Percentiles rank a stretch among this genome's conserved stretches.
Conservation (phyloP, 2,113 vertebrate genomes). For the Ochotona princeps region DNA sequence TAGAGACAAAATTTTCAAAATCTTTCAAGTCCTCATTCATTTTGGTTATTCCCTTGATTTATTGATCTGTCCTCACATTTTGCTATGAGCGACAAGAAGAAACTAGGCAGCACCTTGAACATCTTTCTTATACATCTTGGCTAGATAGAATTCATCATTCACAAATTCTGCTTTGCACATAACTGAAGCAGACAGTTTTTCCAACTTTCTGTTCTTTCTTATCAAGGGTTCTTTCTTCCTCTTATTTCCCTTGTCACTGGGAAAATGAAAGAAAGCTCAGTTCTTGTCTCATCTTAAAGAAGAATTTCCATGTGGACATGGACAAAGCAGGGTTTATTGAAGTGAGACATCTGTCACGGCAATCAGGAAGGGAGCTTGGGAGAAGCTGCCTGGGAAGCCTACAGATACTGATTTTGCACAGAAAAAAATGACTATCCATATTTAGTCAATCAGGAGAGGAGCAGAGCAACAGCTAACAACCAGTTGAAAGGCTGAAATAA, state of each 20-base stretch:
- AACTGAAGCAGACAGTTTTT: not conserved
- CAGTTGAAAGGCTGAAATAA: too few species aligned
- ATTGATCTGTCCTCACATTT: constrained; percentile 31
- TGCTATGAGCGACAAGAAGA: constrained; percentile 6
- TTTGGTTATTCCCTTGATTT: constrained; percentile 7
- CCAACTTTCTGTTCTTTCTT: not conserved
- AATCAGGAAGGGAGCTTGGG: too few species aligned
- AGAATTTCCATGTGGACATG: too few species aligned
- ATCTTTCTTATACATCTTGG: not conserved
- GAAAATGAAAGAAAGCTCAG: too few species aligned
- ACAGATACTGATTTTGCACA: too few species aligned
- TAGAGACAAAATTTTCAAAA: constrained; percentile 37
- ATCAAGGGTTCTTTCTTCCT: not conserved
- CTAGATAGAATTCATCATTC: constrained; percentile 4
- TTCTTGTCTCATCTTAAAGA: too few species aligned
- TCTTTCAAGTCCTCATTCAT: not conserved
- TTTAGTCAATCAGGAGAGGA: too few species aligned
- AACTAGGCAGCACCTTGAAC: not conserved
- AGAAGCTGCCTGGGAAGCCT: too few species aligned
- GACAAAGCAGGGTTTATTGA: too few species aligned
- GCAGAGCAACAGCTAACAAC: too few species aligned
- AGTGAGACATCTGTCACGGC: too few species aligned
- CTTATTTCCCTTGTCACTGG: not conserved
- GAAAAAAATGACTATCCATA: too few species aligned
- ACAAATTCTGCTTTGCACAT: not conserved